Base-by-base conservation (phyloP, 2,797 vertebrate species). In the Acipenser ruthenus region DNA sequence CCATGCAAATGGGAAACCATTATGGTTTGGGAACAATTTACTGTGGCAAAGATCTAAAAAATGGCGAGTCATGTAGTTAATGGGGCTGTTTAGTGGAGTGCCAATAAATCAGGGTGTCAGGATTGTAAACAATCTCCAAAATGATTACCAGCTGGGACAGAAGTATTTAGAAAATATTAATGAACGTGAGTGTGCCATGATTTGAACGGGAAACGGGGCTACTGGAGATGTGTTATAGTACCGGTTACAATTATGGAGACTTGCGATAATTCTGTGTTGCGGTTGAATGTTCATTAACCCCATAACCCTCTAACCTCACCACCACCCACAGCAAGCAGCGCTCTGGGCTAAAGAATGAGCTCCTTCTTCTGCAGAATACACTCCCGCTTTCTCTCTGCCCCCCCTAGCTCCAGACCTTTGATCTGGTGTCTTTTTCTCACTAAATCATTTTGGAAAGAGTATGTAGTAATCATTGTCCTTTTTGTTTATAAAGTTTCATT, bases 171-270 rank as follows among this genome's bases (percentile, higher is more conserved):
- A 74, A 71, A 71, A 65, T 7, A 63, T 74, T 75, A 75, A 70
- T 73, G 71, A 66, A 75, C 71, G 72, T 75, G 76, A 72, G 76
- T 68, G 63, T 67, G 56, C 70, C 50, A 10, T 76, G 64, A 65
- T 71, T 67, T 65, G 65, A 55, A 68, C 59, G 63, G 73, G 73
- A 75, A 75, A 65, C 67, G 64, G 67, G 53, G 63, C 67, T 71
- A 70, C 66, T 72, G 74, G 67, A 71, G 61, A 69, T 73, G 65
- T 71, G 60, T 71, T 75, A 64, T 65, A 70, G 55, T 65, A 59
- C 62, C 56, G 69, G 59, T 67, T 76, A 65, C 66, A 51, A 75
- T 68, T 72, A 63, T 68, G 67, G 63, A 62, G 49, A 18, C 68
- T 68, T 69, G 71, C 70, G 60, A 73, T 71, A 71, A 71, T 73